A percentile compares a stretch with the other conserved stretches of the same genome.
phyloP scores from a whole-genome alignment of 1,140 invertebrate species.

The Drosophila ananassae region DNA sequence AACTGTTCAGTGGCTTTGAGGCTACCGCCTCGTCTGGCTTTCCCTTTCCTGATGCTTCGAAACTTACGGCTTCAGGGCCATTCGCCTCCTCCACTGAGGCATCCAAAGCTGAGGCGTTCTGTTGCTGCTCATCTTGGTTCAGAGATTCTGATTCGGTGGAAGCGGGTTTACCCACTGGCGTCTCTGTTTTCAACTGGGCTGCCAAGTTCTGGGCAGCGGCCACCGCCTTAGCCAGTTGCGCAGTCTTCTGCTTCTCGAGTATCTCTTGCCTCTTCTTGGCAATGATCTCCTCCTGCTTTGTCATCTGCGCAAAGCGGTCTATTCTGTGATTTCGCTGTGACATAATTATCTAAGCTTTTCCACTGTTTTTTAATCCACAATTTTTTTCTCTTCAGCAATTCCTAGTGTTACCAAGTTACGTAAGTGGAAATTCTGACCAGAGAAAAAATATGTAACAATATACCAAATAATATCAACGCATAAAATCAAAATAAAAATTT shows the following conservation, averaged over 20 bases:
- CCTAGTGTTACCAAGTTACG: constrained; percentile 19
- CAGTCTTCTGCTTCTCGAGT: constrained; percentile 87
- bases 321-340: constrained; percentile 75
- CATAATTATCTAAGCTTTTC: constrained; percentile 43
- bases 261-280: constrained; percentile 90
- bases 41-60: constrained; percentile 24
- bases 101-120: not conserved
- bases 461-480: not conserved
- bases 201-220: constrained; percentile 72
- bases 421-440: not conserved
- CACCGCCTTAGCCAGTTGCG: constrained; percentile 85
- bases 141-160: constrained; percentile 30
- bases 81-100: constrained; percentile 32
- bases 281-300: constrained; percentile 90
- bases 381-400: constrained; percentile 21
- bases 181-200: constrained; percentile 66
- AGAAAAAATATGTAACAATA: not conserved
- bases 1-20: constrained; percentile 63
- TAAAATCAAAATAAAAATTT: not conserved
- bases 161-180: constrained; percentile 8
- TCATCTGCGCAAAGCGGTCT: constrained; percentile 84
- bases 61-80: constrained; percentile 12
- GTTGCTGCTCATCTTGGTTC: constrained; percentile 25
- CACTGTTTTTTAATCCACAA: constrained; percentile 28
- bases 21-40: constrained; percentile 41